phyloP scores from a whole-genome alignment of 2,113 vertebrate genomes.

The Scomber japonicus region DNA sequence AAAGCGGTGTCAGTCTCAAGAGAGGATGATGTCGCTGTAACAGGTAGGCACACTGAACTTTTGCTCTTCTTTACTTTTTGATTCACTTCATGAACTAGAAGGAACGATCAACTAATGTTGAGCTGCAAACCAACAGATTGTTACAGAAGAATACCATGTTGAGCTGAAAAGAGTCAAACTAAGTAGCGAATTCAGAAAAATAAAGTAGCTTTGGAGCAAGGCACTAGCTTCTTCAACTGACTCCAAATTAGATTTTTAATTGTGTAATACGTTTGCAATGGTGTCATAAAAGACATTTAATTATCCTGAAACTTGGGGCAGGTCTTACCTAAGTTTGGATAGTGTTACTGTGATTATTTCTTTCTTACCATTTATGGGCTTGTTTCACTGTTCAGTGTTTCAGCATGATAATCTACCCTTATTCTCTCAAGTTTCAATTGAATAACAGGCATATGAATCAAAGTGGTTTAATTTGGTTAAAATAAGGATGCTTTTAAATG shows the following conservation, averaged over 20 bases:
- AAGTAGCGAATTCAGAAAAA: background rate
- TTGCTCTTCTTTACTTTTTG: background rate
- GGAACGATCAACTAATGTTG: background rate
- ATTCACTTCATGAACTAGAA: background rate
- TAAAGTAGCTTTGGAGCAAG: background rate
- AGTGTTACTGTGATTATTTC: constrained; percentile 41
- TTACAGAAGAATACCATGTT: background rate
- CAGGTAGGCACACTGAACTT: background rate
- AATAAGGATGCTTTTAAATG: background rate
- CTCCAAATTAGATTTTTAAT: background rate
- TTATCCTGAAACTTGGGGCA: constrained; percentile 17
- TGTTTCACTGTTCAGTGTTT: constrained; percentile 36
- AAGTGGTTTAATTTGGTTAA: background rate
- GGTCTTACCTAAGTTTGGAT: constrained; percentile 22
- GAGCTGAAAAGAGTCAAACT: background rate
- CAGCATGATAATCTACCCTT: constrained; percentile 21
- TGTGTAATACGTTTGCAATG: background rate
- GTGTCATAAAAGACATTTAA: constrained; percentile 35
- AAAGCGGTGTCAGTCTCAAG: background rate
- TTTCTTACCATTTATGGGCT: constrained; percentile 66
- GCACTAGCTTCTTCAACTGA: background rate
- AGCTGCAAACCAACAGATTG: background rate
- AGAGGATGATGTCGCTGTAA: background rate
- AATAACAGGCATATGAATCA: background rate
- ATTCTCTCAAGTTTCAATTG: constrained; percentile 8